Evolutionary conservation across 2,113 vertebrate species (phyloP).

Genomic region (Silurus glanis): DNA sequence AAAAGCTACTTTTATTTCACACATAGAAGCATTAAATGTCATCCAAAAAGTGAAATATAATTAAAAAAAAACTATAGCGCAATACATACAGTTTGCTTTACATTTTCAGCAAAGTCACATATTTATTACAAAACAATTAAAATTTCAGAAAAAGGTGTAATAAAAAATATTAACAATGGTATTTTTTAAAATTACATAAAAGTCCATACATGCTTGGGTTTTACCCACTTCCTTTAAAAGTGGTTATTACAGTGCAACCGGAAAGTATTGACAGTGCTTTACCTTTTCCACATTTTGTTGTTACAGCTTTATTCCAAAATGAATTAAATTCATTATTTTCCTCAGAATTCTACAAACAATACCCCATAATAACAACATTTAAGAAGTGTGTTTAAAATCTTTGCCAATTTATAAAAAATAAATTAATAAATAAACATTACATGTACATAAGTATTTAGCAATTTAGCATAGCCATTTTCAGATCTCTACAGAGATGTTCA

Average conservation of each 20-base stretch:
- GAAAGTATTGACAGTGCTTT: too few relatives aligned
- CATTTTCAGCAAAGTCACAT: slow-evolving; percentile 23
- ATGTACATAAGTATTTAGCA: too few relatives aligned
- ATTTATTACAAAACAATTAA: neutral
- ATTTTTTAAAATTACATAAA: neutral
- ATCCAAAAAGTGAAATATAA: neutral
- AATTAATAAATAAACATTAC: too few relatives aligned
- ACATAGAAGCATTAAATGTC: slow-evolving; percentile 37
- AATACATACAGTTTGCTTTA: slow-evolving; percentile 39
- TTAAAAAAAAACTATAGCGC: neutral
- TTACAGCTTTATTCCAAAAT: too few relatives aligned
- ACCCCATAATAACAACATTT: too few relatives aligned
- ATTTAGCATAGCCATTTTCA: too few relatives aligned
- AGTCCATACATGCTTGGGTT: slow-evolving; percentile 31
- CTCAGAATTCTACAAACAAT: too few relatives aligned
- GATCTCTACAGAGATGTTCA: too few relatives aligned
- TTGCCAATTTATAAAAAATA: too few relatives aligned
- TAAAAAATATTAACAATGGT: neutral
- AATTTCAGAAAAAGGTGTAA: neutral
- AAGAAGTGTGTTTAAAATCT: too few relatives aligned
- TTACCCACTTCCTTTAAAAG: slow-evolving; percentile 33
- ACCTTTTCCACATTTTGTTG: too few relatives aligned
- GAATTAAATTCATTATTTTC: too few relatives aligned
- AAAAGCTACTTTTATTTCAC: neutral
- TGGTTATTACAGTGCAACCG: slow-evolving; percentile 14